Base-by-base conservation (phyloP, 2,113 vertebrate species). In the Phainopepla nitens region DNA sequence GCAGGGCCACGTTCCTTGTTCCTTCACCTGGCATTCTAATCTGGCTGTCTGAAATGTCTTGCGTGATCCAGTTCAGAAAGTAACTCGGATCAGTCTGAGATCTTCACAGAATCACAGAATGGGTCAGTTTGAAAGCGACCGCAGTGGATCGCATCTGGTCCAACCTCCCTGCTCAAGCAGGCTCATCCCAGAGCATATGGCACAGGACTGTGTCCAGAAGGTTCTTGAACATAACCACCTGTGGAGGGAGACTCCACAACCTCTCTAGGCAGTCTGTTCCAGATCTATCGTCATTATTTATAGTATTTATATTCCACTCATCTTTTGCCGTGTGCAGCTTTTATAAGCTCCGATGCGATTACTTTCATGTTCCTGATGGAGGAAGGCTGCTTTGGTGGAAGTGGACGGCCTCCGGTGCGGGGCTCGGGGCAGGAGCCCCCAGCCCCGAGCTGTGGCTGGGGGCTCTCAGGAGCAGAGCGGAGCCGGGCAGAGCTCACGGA, bases 21-120 rank as follows among this genome's bases (percentile, higher is more conserved):
- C 77, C 35, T 19, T 11, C 29, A 13, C 2, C 7, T 12, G 24
- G 4, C 0, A 1, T 16, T 62, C 45, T 44, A 18, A 0, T 9
- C 22, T 6, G 45, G 8, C 64, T 17, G 57, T 10, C 9, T 13
- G 8, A 53, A 53, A 11, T 15, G 27, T 49, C 25, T 45, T 1
- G 3, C 0, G 0, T 13, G 86, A 24, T 68, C 45, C 56, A 21
- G 45, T 35, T 42, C 7, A 33, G 20, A 61, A 11, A 11, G 25
- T 12, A 8, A 13, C 11, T 35, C 3, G 36, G 35, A 20, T 39
- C 33, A 2, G 35, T 44, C 27, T 1, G 51, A 35, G 56, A 22
- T 21, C 25, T 49, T 47, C 57, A 21, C 41, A 62, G 61, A 35
- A 42, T 31, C 42, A n/a, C 42, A 75, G 53, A 36, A 39, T n/a